Evolutionary conservation across 2,888 invertebrate genomes (phyloP).

Genomic region (Plebejus argus): DNA sequence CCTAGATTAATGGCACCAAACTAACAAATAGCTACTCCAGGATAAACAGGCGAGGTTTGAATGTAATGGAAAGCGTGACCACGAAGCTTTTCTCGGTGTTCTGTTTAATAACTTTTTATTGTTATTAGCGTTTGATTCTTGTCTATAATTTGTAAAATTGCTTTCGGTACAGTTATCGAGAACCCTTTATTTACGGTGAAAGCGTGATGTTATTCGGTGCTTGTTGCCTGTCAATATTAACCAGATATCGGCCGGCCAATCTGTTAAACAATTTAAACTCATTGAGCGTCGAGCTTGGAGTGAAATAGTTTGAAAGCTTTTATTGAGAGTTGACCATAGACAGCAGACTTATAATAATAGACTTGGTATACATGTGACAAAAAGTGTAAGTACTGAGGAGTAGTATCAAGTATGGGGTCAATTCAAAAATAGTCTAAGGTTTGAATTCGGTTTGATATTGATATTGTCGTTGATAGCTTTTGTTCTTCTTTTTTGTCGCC

Average conservation of each 20-base stretch:
- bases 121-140: slow-evolving; percentile 24
- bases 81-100: slow-evolving; percentile 25
- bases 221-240: slow-evolving; percentile 18
- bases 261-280: slow-evolving; percentile 11
- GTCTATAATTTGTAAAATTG: slow-evolving; percentile 32
- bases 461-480: too few species aligned
- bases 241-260: slow-evolving; percentile 7
- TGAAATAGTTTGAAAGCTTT: slow-evolving; percentile 10
- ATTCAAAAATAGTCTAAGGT: too few species aligned
- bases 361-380: too few species aligned
- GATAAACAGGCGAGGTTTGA: not conserved
- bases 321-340: not conserved
- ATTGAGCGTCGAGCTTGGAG: not conserved
- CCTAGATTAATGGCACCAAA: not conserved
- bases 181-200: slow-evolving; percentile 31
- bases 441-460: too few species aligned
- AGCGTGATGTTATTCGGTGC: slow-evolving; percentile 28
- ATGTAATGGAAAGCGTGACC: slow-evolving; percentile 35
- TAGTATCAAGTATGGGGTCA: too few species aligned
- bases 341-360: not conserved
- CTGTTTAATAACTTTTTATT: slow-evolving; percentile 30
- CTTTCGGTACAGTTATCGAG: slow-evolving; percentile 29
- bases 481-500: too few species aligned
- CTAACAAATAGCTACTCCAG: not conserved
- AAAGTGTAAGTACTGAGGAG: too few species aligned